Conservation (phyloP, 2,113 vertebrate species). For the Ploceus nigricollis region DNA sequence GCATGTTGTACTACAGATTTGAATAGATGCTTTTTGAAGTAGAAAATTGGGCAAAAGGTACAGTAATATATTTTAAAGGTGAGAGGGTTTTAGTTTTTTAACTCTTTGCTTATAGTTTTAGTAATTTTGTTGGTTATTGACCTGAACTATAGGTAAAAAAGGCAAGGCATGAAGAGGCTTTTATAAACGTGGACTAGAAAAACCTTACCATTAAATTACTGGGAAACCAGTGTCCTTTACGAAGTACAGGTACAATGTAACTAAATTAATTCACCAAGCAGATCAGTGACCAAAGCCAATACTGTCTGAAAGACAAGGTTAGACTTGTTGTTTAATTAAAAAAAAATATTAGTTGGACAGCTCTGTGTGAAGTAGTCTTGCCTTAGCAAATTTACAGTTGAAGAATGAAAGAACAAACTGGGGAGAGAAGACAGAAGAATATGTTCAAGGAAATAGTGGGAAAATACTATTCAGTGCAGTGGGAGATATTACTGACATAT, state of each 20-base stretch:
- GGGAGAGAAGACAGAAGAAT: neutral
- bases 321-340: neutral
- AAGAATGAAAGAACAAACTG: neutral
- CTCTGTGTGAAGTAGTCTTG: neutral
- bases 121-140: neutral
- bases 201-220: neutral
- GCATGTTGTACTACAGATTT: neutral
- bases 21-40: neutral
- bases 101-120: neutral
- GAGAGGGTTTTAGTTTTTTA: rapidly evolving
- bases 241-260: neutral
- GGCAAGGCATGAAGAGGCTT: neutral
- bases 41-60: neutral
- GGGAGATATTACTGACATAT: neutral
- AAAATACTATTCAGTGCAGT: neutral
- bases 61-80: neutral
- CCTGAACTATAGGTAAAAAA: neutral
- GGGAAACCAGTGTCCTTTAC: neutral
- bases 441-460: neutral
- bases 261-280: neutral
- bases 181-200: neutral
- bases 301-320: neutral
- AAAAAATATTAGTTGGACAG: neutral
- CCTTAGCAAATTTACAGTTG: neutral
- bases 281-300: neutral